These are phyloP conservation scores for Galago senegalensis DNA, from an alignment of 2,797 vertebrate species.

Conservation along the genomic window DNA sequence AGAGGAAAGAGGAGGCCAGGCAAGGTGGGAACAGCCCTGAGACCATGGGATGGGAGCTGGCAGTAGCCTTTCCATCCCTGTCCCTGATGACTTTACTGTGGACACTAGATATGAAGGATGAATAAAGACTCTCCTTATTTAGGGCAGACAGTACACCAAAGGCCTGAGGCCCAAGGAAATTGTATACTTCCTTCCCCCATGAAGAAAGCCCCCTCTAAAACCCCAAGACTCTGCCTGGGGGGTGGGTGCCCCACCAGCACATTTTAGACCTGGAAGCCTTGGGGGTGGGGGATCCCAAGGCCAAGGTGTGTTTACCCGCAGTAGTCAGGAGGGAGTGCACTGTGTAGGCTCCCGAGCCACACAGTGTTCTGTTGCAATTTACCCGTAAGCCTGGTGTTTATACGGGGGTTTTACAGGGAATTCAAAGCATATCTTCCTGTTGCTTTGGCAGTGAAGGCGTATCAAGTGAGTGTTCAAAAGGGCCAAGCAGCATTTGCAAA, in stretches of 20 bases:
- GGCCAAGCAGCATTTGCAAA: conserved; percentile 87
- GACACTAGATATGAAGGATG: not conserved
- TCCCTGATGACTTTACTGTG: not conserved
- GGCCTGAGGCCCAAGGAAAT: not conserved
- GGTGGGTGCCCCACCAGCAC: conserved; percentile 70
- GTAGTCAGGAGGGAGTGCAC: conserved; percentile 91
- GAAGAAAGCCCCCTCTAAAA: not conserved
- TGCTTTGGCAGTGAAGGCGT: conserved; percentile 92
- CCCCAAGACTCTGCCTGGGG: not conserved
- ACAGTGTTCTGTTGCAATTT: conserved; percentile 92
- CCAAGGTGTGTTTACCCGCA: conserved; percentile 93
- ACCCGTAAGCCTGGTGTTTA: conserved; percentile 94
- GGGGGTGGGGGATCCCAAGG: conserved; percentile 85
- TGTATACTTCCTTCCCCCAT: not conserved
- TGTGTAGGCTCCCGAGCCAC: conserved; percentile 91
- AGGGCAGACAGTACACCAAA: not conserved
- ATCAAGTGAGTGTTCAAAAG: conserved; percentile 92
- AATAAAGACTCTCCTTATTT: not conserved
- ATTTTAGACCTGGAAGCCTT: conserved; percentile 74
- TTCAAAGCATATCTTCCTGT: conserved; percentile 93
- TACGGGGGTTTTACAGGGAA: conserved; percentile 92
- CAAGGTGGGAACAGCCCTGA: not conserved
- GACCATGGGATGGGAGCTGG: not conserved
- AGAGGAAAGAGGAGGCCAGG: not conserved
- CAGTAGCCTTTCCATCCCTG: not conserved